Evolutionary conservation across 2,113 vertebrate species (phyloP).

Genomic region (Phrynocephalus versicolor): DNA sequence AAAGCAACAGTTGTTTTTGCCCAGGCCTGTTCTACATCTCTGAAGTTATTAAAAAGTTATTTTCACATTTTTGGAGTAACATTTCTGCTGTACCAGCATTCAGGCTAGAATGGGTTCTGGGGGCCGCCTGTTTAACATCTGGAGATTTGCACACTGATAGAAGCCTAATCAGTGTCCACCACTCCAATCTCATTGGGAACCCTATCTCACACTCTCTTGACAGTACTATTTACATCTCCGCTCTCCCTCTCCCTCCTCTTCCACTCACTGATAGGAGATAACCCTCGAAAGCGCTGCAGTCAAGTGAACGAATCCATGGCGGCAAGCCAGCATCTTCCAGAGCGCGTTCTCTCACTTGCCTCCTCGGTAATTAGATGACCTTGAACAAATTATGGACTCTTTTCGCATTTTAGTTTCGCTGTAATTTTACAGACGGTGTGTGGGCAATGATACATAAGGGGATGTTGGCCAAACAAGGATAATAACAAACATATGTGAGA

Average conservation of each 20-base stretch:
- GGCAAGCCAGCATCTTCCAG: not conserved
- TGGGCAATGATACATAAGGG: not conserved
- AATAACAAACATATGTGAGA: not conserved
- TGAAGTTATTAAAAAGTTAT: constrained; percentile 20
- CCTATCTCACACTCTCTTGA: constrained; percentile 19
- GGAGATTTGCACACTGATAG: constrained; percentile 21
- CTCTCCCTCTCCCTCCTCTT: constrained; percentile 21
- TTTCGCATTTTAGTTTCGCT: not conserved
- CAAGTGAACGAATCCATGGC: not conserved
- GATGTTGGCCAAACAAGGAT: not conserved
- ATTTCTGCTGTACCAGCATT: constrained; percentile 35
- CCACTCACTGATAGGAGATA: constrained; percentile 20
- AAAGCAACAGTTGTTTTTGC: not conserved
- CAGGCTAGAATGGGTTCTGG: constrained; percentile 17
- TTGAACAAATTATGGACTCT: constrained; percentile 10
- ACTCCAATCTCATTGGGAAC: constrained; percentile 45
- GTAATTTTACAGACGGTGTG: constrained; percentile 14
- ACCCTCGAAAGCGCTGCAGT: not conserved
- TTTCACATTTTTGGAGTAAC: constrained; percentile 39
- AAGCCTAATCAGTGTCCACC: constrained; percentile 16
- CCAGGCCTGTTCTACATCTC: not conserved
- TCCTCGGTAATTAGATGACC: not conserved
- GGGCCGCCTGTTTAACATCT: constrained; percentile 41
- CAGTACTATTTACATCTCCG: constrained; percentile 42
- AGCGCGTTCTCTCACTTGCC: not conserved